A percentile compares a stretch with the other conserved stretches of the same genome.
Evolutionary conservation across 2,797 vertebrate species (phyloP).

Genomic region (Heliangelus exortis): DNA sequence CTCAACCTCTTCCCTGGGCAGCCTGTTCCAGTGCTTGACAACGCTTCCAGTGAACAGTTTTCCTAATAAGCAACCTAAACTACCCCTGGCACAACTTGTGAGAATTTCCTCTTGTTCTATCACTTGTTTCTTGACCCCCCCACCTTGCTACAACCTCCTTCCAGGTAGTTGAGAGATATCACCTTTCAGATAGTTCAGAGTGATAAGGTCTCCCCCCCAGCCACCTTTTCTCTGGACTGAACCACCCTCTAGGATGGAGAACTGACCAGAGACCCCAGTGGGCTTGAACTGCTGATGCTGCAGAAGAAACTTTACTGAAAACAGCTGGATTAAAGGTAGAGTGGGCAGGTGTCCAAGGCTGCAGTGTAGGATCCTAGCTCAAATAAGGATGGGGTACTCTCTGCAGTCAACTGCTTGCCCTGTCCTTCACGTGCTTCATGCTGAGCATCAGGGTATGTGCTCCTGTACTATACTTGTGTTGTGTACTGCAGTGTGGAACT

Average conservation of each 20-base stretch:
- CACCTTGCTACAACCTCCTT: no score
- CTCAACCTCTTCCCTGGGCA: no score
- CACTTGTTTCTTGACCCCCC: no score
- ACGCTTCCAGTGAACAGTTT: no score
- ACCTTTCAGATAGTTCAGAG: no score
- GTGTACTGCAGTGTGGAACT: neutral
- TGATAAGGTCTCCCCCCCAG: no score
- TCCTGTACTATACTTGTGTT: accelerated
- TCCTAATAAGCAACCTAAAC: no score
- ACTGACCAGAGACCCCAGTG: neutral
- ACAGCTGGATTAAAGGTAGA: neutral
- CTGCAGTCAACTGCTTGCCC: neutral
- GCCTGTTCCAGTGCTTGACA: no score
- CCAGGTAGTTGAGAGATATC: no score
- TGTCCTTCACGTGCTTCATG: accelerated
- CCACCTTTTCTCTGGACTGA: no score
- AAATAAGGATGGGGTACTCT: accelerated
- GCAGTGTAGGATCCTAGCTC: neutral
- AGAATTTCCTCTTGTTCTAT: no score
- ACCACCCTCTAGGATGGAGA: neutral
- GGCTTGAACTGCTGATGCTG: neutral
- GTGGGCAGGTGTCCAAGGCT: neutral
- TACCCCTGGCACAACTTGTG: no score
- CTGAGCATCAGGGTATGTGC: neutral
- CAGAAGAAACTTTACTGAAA: neutral